Percentiles rank a stretch among this genome's conserved stretches.
These are phyloP conservation scores for Rhyacophila brunnea DNA, from an alignment of 1,140 invertebrate genomes.

Conservation along the genomic window DNA sequence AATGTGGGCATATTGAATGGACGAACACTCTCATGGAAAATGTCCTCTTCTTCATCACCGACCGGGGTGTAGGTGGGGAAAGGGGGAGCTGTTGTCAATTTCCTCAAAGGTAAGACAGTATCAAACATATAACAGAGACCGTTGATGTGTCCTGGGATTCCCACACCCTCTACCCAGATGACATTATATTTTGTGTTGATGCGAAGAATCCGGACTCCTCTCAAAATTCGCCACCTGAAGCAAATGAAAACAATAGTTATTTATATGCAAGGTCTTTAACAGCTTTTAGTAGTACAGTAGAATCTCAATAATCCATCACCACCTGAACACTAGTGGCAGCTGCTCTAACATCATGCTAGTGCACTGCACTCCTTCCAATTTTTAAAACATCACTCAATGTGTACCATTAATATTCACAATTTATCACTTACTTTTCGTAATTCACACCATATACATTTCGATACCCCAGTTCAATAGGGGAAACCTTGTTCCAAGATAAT, in stretches of 20 bases:
- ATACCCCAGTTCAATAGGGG: too few species aligned
- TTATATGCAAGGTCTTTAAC: too few species aligned
- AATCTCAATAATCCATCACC: too few species aligned
- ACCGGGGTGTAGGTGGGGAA: constrained; percentile 76
- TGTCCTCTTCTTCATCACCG: constrained; percentile 65
- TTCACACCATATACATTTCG: too few species aligned
- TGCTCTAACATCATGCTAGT: too few species aligned
- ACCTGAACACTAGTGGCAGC: too few species aligned
- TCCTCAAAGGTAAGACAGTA: constrained; percentile 65
- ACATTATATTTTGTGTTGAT: constrained; percentile 95
- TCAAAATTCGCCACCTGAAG: constrained; percentile 62
- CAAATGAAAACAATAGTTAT: background rate
- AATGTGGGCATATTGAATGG: constrained; percentile 68
- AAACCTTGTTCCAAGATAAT: too few species aligned
- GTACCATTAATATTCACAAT: too few species aligned
- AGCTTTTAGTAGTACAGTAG: too few species aligned
- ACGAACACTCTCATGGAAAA: constrained; percentile 71
- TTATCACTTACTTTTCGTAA: too few species aligned
- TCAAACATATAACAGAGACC: constrained; percentile 82
- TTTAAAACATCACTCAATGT: too few species aligned
- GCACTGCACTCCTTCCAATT: too few species aligned
- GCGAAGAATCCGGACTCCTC: constrained; percentile 80
- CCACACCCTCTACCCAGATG: constrained; percentile 80
- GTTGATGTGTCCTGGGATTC: constrained; percentile 78
- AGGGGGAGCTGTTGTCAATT: constrained; percentile 60